A percentile compares a stretch with the other conserved stretches of the same genome.
These are phyloP conservation scores for Siniperca scherzeri DNA, from an alignment of 2,797 vertebrate genomes.

Conservation along the genomic window DNA sequence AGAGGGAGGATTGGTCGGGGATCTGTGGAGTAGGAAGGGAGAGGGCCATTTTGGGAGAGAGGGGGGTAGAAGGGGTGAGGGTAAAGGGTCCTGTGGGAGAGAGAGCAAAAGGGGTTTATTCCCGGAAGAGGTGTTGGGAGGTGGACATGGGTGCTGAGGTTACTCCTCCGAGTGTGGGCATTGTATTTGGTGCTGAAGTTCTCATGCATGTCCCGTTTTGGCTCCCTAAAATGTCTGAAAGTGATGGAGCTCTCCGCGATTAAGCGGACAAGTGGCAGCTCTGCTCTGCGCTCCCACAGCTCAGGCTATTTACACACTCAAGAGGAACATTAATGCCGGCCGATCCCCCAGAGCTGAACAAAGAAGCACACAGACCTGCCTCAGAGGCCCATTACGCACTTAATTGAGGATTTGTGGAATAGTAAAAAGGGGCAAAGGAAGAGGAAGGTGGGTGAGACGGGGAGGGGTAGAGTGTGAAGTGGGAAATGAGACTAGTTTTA, in stretches of 20 bases:
- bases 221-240: constrained; percentile 76
- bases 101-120: constrained; percentile 49
- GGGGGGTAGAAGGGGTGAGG: constrained; percentile 39
- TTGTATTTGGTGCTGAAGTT: constrained; percentile 78
- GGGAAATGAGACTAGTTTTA: constrained; percentile 42
- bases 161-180: constrained; percentile 76
- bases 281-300: constrained; percentile 84
- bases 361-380: constrained; percentile 82
- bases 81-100: constrained; percentile 45
- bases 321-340: constrained; percentile 83
- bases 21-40: constrained; percentile 49
- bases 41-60: constrained; percentile 31
- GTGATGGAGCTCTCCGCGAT: constrained; percentile 84
- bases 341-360: constrained; percentile 76
- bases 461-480: constrained; percentile 33
- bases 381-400: constrained; percentile 81
- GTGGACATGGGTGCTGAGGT: constrained; percentile 72
- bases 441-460: constrained; percentile 51
- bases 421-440: constrained; percentile 63
- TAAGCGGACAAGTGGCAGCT: constrained; percentile 84
- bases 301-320: constrained; percentile 82
- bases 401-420: constrained; percentile 82
- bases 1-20: constrained; percentile 62
- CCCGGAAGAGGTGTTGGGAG: constrained; percentile 79
- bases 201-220: constrained; percentile 80